Conservation (phyloP, 2,888 invertebrate species). For the Aphrophora alni region DNA sequence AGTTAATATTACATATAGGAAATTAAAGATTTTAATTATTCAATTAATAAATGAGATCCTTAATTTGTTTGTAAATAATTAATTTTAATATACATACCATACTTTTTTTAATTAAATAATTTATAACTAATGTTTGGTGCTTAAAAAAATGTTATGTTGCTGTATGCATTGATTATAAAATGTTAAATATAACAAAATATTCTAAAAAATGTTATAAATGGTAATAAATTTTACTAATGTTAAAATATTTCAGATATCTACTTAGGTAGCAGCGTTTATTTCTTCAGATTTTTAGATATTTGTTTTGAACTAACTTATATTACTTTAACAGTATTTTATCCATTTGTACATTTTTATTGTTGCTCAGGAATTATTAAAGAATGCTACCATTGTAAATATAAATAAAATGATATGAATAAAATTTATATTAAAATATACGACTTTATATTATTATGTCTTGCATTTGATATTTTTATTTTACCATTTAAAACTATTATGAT, state of each 20-base stretch:
- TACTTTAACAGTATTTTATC: not conserved
- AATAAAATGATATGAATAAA: not conserved
- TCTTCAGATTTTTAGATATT: not conserved
- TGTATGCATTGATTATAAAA: not conserved
- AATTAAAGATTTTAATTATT: no score
- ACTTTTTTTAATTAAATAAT: no score
- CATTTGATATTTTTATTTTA: no score
- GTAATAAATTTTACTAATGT: conserved; percentile 9
- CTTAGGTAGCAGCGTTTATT: not conserved
- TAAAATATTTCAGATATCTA: not conserved
- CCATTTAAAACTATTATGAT: no score
- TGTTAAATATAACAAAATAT: conserved; percentile 2
- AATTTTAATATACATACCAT: no score
- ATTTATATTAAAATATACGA: not conserved
- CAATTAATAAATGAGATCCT: no score
- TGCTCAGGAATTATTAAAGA: not conserved
- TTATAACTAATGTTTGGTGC: not conserved
- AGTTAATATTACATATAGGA: no score
- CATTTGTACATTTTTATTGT: not conserved
- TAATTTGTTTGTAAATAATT: no score
- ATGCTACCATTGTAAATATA: not conserved
- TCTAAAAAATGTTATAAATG: conserved; percentile 7
- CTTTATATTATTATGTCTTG: no score
- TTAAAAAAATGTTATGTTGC: not conserved
- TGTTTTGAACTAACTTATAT: not conserved